Evolutionary conservation across 2,113 vertebrate genomes (phyloP), one percentile per base, ranked within the genome.

Genomic region (Morone saxatilis): DNA sequence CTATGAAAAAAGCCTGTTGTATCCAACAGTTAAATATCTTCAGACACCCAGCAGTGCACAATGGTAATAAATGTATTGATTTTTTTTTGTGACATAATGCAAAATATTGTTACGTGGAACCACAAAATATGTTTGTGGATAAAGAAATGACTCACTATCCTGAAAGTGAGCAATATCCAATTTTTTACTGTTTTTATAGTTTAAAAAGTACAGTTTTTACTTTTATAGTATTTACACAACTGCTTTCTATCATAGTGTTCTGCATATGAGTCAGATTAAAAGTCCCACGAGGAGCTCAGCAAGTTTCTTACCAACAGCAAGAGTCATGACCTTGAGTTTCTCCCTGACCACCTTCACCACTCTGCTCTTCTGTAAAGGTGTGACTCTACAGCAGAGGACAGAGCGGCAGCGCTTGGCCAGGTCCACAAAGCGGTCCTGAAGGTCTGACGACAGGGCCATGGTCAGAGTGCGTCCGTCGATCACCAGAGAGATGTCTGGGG

Each of bases 351-450:
- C 91, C 87, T 96, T 97, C 86, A 98, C 97, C 36, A 98, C 95
- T 81, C 83, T 86, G 84, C 97, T 96, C 92, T 99, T 99, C 90
- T 99, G 98, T 11, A 98, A 92, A 0, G 98, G 98, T 0, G 97
- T 99, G 59, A 92, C 95, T 31, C 97, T 93, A 75, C 98, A 99
- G 92, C 98, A 99, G 22, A 99, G 89, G 69, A 99, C 96, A 0
- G 97, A 93, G 19, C 91, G 95, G 86, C 97, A 98, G 73, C 82
- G 88, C 77, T 69, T 93, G 0, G 95, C 92, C 88, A 99, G 77
- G 0, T 94, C 95, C 84, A 99, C 85, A 16, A 99, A 96, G 65
- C 95, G 95, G n/a, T 89, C 76, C 89, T 96, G 95, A 86, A 99
- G 94, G 36, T 97, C 95, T 0, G 95, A 92, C 12, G 97, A 95